Evolutionary conservation across 2,113 vertebrate species (phyloP).

Genomic region (Scartelaos histophorus): DNA sequence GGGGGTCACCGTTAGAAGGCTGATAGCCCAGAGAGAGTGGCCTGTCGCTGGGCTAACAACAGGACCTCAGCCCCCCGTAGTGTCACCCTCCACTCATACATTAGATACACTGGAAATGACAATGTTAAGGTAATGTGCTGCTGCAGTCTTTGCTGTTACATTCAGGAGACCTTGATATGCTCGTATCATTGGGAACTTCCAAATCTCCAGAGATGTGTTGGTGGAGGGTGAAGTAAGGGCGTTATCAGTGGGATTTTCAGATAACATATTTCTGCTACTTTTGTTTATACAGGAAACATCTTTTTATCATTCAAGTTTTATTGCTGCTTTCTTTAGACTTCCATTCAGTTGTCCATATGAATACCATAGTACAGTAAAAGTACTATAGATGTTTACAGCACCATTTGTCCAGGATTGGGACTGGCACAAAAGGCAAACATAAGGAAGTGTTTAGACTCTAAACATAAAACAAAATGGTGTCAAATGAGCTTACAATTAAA

Average conservation of each 20-base stretch:
- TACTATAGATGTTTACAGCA: neutral
- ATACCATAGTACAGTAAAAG: neutral
- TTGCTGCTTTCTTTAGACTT: neutral
- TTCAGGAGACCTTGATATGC: constrained; percentile 52
- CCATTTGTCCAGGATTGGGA: neutral
- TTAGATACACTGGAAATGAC: constrained; percentile 46
- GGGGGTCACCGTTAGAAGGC: constrained; percentile 63
- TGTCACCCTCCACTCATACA: constrained; percentile 50
- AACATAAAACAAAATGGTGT: neutral
- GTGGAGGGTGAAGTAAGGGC: constrained; percentile 25
- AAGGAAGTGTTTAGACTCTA: neutral
- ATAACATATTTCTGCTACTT: neutral
- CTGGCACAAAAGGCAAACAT: neutral
- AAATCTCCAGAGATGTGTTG: constrained; percentile 19
- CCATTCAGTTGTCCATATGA: neutral
- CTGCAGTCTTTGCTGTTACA: constrained; percentile 38
- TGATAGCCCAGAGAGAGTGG: constrained; percentile 69
- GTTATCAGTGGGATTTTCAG: neutral
- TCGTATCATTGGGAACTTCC: constrained; percentile 28
- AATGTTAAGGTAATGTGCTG: constrained; percentile 37
- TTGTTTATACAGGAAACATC: neutral
- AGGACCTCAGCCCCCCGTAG: constrained; percentile 58
- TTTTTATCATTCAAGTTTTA: no score
- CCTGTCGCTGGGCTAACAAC: constrained; percentile 66
- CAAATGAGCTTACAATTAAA: neutral